Conservation (phyloP, 2,888 invertebrate species). For the Uropetala carovei region DNA sequence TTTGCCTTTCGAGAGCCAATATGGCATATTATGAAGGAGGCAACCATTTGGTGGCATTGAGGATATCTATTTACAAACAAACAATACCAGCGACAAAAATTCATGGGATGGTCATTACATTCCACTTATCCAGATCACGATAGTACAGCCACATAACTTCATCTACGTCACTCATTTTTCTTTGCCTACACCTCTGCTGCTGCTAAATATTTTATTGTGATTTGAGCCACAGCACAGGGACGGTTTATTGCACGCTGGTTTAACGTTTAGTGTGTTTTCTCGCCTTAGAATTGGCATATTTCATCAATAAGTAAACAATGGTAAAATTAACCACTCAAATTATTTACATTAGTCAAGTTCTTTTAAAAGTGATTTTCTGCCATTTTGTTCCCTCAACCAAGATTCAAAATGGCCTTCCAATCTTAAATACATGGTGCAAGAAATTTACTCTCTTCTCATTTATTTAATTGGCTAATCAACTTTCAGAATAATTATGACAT, state of each 20-base stretch:
- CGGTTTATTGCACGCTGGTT: constrained; percentile 45
- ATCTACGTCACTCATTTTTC: neutral
- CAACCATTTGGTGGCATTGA: constrained; percentile 20
- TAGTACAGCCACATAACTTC: neutral
- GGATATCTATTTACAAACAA: constrained; percentile 1
- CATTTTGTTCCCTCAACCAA: neutral
- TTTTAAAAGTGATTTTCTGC: neutral
- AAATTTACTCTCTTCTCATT: neutral
- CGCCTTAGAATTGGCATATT: constrained; percentile 22
- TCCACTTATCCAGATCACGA: constrained; percentile 6
- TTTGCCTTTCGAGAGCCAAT: constrained; percentile 13
- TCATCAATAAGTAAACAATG: constrained; percentile 19
- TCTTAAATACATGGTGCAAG: neutral
- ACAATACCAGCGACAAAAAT: constrained; percentile 48
- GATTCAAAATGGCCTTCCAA: neutral
- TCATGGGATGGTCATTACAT: constrained; percentile 24
- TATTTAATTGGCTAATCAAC: neutral
- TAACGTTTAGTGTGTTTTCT: constrained; percentile 8
- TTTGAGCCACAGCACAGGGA: constrained; percentile 56
- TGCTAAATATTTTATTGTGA: constrained; percentile 5
- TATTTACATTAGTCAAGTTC: constrained; percentile 42
- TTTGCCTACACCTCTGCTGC: constrained; percentile 33
- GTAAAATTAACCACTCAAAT: constrained; percentile 29
- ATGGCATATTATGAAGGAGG: constrained; percentile 48
- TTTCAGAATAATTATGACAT: neutral